Evolutionary conservation across 2,888 invertebrate species (phyloP).

Genomic region (Flabesymbios commensalis): DNA sequence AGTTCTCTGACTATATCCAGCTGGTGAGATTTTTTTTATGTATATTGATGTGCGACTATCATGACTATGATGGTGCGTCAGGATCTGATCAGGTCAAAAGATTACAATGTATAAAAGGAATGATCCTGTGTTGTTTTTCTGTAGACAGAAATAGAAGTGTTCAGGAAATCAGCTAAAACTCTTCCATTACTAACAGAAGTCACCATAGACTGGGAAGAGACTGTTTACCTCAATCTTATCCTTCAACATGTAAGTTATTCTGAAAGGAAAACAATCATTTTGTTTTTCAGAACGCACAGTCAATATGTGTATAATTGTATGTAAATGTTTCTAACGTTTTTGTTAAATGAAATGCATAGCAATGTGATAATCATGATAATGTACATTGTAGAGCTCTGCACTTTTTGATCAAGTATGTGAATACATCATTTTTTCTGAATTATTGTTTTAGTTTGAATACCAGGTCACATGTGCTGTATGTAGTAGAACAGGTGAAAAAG

Average conservation of each 20-base stretch:
- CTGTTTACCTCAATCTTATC: conserved; percentile 93
- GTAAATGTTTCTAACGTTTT: no score
- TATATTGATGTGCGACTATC: no score
- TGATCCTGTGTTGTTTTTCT: no score
- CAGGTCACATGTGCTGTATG: conserved; percentile 96
- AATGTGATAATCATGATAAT: no score
- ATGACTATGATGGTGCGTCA: no score
- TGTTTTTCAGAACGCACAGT: not conserved
- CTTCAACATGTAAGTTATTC: conserved; percentile 77
- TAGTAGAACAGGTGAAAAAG: conserved; percentile 94
- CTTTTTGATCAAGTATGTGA: no score
- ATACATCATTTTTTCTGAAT: not conserved
- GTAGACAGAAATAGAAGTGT: conserved; percentile 78
- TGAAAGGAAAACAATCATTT: conserved; percentile 3
- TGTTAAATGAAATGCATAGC: no score
- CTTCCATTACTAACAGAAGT: conserved; percentile 89
- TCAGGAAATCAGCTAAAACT: conserved; percentile 94
- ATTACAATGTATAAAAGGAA: no score
- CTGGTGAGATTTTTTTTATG: no score
- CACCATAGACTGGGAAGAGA: conserved; percentile 98
- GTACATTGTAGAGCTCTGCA: no score
- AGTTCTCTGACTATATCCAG: no score
- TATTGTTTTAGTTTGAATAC: conserved; percentile 78
- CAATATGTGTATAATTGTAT: not conserved
- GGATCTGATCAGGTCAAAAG: no score